phyloP scores from a whole-genome alignment of 2,888 invertebrate species.

The Cistogaster globosa region DNA sequence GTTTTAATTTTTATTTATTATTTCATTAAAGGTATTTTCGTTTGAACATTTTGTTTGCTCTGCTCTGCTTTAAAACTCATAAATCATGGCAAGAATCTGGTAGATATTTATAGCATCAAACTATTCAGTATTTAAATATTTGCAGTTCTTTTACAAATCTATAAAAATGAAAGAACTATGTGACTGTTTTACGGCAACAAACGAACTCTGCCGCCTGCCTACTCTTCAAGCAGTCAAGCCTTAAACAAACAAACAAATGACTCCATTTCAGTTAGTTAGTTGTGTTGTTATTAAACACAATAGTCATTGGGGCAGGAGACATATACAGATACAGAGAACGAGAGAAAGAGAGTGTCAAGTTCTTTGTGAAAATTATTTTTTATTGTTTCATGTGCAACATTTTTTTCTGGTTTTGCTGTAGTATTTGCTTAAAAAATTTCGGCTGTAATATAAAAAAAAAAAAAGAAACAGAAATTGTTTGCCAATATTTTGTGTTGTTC shows the following conservation, averaged over 20 bases:
- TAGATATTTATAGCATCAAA: constrained; percentile 18
- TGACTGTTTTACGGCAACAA: constrained; percentile 2
- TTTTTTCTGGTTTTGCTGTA: no score
- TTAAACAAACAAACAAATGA: constrained; percentile 61
- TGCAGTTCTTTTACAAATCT: constrained; percentile 50
- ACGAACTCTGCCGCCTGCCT: background rate
- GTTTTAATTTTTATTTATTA: no score
- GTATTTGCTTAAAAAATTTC: no score
- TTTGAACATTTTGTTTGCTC: background rate
- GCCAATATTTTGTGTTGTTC: no score
- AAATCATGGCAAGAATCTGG: constrained; percentile 60
- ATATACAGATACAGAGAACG: background rate
- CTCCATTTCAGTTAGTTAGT: constrained; percentile 52
- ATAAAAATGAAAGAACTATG: constrained; percentile 25
- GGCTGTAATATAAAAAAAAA: no score
- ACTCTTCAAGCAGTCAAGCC: constrained; percentile 31
- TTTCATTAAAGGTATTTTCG: no score
- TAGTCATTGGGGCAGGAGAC: constrained; percentile 41
- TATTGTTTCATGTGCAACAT: no score
- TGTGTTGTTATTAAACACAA: constrained; percentile 16
- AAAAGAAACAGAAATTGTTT: no score
- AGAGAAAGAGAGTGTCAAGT: no score
- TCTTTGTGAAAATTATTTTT: no score
- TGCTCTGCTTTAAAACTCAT: constrained; percentile 41
- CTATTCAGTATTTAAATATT: constrained; percentile 44